Conservation (phyloP, 1,140 invertebrate species). For the Stenopsyche tienmushanensis region DNA sequence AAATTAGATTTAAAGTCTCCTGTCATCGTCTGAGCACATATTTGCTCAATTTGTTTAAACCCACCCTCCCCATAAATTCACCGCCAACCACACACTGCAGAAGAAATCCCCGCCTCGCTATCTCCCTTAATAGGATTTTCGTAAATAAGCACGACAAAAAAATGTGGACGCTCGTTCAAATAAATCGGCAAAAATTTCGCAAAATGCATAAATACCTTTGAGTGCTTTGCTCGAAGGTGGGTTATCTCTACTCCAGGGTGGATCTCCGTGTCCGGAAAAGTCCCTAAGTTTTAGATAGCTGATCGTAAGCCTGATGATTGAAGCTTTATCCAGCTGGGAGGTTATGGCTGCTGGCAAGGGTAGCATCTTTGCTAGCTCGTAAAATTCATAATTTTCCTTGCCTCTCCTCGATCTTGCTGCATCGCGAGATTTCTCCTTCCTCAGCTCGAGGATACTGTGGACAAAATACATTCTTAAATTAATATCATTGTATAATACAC, state of each 20-base stretch:
- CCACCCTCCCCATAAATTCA: slow-evolving; percentile 8
- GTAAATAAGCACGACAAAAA: too few species aligned
- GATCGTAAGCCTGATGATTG: slow-evolving; percentile 96
- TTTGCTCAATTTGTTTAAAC: slow-evolving; percentile 33
- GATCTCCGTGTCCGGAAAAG: slow-evolving; percentile 92
- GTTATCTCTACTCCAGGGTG: slow-evolving; percentile 84
- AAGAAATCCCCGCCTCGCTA: not conserved
- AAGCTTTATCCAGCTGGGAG: slow-evolving; percentile 97
- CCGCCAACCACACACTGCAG: not conserved
- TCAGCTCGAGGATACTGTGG: slow-evolving; percentile 91
- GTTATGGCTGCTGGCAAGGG: slow-evolving; percentile 95
- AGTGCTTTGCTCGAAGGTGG: slow-evolving; percentile 75
- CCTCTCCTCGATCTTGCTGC: slow-evolving; percentile 91
- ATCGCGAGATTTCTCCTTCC: slow-evolving; percentile 96
- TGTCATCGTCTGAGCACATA: slow-evolving; percentile 30
- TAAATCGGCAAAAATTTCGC: too few species aligned
- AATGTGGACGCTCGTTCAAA: slow-evolving; percentile 3
- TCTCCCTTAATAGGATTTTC: too few species aligned
- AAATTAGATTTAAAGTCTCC: slow-evolving; percentile 35
- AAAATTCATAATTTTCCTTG: slow-evolving; percentile 98
- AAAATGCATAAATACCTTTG: slow-evolving; percentile 72
- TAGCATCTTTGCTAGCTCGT: slow-evolving; percentile 96
- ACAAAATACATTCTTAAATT: slow-evolving; percentile 40
- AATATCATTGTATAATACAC: not conserved
- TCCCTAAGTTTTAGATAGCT: slow-evolving; percentile 95